A percentile compares a stretch with the other conserved stretches of the same genome.
Conservation (phyloP, 2,888 invertebrate species). For the Dascillus cervinus region DNA sequence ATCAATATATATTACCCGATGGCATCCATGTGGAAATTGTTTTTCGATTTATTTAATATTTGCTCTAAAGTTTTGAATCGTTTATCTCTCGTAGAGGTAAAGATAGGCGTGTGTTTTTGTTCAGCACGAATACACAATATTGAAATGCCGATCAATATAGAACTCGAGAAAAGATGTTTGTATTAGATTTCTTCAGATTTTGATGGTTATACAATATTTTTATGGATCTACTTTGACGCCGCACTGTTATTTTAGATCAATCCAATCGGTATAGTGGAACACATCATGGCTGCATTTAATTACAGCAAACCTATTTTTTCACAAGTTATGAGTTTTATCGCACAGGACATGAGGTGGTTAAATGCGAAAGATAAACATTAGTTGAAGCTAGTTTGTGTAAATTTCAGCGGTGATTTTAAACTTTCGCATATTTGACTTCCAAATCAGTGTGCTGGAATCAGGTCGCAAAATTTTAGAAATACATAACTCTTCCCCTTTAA, state of each 20-base stretch:
- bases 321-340: no score
- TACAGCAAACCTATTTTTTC: no score
- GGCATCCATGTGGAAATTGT: conserved; percentile 11
- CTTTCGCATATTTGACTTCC: conserved; percentile 11
- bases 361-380: conserved; percentile 9
- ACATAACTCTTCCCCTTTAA: no score
- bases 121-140: conserved; percentile 17
- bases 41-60: conserved; percentile 18
- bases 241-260: no score
- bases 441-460: conserved; percentile 13
- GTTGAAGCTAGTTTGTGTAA: conserved; percentile 8
- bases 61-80: conserved; percentile 9
- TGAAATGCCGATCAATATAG: conserved; percentile 16
- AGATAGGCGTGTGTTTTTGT: conserved; percentile 12
- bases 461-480: no score
- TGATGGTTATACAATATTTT: conserved; percentile 15
- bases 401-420: conserved; percentile 9
- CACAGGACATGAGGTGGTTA: no score
- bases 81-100: conserved; percentile 11
- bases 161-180: conserved; percentile 14
- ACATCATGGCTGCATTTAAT: no score
- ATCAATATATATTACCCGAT: conserved; percentile 8
- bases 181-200: conserved; percentile 16
- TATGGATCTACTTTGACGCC: conserved; percentile 12
- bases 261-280: no score